Evolutionary conservation across 2,797 vertebrate species (phyloP), one percentile per base, ranked within the genome.

Genomic region (Pangasius mekongensis): DNA sequence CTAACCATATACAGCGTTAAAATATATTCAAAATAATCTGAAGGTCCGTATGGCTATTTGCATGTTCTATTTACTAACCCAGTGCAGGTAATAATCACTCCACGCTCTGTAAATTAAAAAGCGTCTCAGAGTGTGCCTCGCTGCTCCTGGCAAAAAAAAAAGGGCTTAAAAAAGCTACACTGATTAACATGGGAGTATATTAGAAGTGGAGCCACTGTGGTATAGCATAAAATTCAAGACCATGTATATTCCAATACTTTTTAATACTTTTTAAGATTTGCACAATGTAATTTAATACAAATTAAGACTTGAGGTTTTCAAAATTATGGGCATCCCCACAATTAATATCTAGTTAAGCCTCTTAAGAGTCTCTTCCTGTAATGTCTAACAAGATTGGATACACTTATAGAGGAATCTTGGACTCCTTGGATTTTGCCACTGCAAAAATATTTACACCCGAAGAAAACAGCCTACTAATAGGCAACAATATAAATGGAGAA

Each of bases 251-350:
- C 30, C 13, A 80, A 33, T 56, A 33, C 52, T 80, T 58, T 78
- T 56, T 58, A 80, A 80, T 56, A 56, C 47, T 8, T 54, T 78
- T 54, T 78, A 77, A 52, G 13, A 22, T 80, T 56, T 33, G 30
- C 77, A 80, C 20, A 9, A 56, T 58, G 52, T 80, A 33, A 36
- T 80, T 80, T 33, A 80, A 80, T 56, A 54, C 77, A 80, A 80
- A 80, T 80, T 22, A 58, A 36, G 52, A 58, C 9, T 54, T 80
- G 33, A 10, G 52, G n/a, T 56, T 56, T 56, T 22, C 30, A 30
- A 58, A 47, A 20, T 10, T 20, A 56, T 20, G 30, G 52, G 18
- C 52, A 33, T 80, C 30, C 77, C 16, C 4, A 56, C 8, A 58
- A 56, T 56, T 80, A 36, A 80, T 36, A 58, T 56, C 36, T 9